Evolutionary conservation across 2,888 invertebrate species (phyloP), one percentile per base, ranked within the genome.

Genomic region (Sphaerophoria taeniata): DNA sequence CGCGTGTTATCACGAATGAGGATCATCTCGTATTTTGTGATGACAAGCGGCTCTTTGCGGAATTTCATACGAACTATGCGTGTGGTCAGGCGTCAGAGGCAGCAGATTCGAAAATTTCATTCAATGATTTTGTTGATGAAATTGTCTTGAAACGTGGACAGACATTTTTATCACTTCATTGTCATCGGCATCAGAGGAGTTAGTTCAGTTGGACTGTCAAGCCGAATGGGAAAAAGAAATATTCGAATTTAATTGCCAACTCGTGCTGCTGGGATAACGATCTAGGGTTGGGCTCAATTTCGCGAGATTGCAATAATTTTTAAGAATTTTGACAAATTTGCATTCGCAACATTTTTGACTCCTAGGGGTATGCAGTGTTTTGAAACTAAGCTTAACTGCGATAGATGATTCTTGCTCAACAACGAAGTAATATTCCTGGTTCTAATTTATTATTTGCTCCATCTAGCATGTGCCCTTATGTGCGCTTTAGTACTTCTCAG

Each of bases 161-260:
- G 61, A 70, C 47, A 60, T 65, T 80, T 76, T 80, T 81, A 85
- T 73, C 76, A 51, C 56, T 39, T 51, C 47, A 55, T 43, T 9
- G 7, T 16, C 53, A 73, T 53, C 60, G 49, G 58, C 16, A 11
- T 2, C 16, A 16, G 34, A n/a, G 11, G 45, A 45, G 70, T 81
- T 49, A 72, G 65, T 24, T 60, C 16, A 12, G 7, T 3, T 43
- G 60, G 12, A 11, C 11, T 24, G 36, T 49, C 33, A 12, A 39
- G 43, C 24, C 33, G 53, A 65, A 53, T 49, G 33, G 39, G 31
- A 16, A 24, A 43, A 67, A 79, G 67, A 80, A 72, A 75, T 83
- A 87, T 87, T 82, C 56, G 76, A 70, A 87, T 85, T 88, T 88
- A 88, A 88, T 87, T 88, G 87, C 87, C 80, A 87, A 87, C 63